phyloP scores from a whole-genome alignment of 1,140 invertebrate species.

The Nasonia vitripennis region DNA sequence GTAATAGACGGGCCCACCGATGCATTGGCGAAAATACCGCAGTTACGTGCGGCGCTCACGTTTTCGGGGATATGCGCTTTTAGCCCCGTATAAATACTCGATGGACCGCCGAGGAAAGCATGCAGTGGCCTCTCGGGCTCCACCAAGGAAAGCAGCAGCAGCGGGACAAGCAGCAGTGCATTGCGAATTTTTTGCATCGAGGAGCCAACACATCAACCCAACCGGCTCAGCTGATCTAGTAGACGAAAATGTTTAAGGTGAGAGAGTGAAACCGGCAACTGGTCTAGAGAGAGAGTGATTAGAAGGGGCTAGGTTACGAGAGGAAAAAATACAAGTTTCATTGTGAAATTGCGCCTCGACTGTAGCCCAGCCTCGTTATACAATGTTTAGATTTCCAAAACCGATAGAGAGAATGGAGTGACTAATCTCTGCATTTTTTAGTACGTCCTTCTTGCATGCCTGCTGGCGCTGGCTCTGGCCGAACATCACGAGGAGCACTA shows the following conservation, averaged over 20 bases:
- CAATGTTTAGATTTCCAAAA: neutral
- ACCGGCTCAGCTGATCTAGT: neutral
- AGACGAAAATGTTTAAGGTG: conserved; percentile 33
- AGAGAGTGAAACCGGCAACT: neutral
- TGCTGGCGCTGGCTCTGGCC: neutral
- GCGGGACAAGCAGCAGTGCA: neutral
- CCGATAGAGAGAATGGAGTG: neutral
- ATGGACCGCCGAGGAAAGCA: neutral
- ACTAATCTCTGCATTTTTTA: conserved; percentile 53
- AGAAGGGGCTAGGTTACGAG: too few relatives aligned
- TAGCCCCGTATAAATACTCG: conserved; percentile 48
- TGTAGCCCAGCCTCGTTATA: too few relatives aligned
- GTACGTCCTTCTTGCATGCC: conserved; percentile 66
- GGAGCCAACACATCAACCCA: neutral
- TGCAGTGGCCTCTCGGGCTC: conserved; percentile 4
- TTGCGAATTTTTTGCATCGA: neutral
- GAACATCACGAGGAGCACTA: conserved; percentile 53
- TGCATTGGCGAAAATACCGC: neutral
- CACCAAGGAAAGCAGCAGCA: neutral
- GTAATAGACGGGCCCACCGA: neutral
- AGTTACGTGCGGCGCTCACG: neutral
- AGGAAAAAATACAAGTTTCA: too few relatives aligned
- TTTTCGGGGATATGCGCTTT: conserved; percentile 33
- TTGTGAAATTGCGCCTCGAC: too few relatives aligned
- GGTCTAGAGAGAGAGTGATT: too few relatives aligned